Evolutionary conservation across 2,888 invertebrate genomes (phyloP).

Genomic region (Tipula unca): DNA sequence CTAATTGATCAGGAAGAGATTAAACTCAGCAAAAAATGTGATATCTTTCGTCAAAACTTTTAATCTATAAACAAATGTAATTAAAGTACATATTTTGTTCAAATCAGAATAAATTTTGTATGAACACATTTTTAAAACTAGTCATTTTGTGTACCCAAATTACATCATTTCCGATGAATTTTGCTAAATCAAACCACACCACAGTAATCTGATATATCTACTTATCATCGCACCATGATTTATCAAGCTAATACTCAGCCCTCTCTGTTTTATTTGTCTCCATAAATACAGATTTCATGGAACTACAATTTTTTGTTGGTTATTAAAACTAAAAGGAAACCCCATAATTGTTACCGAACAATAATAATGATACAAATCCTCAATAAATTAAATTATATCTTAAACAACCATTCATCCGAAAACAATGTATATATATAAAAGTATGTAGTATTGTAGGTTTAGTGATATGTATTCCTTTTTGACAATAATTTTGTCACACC

Average conservation of each 20-base stretch:
- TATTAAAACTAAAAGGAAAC: not conserved
- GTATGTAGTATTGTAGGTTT: not conserved
- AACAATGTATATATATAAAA: not conserved
- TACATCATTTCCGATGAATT: not conserved
- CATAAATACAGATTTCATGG: not conserved
- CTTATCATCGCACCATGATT: not conserved
- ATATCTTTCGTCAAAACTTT: too few species aligned
- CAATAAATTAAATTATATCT: constrained; percentile 14
- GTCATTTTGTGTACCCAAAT: too few species aligned
- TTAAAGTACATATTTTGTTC: too few species aligned
- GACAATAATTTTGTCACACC: constrained; percentile 14
- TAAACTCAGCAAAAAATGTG: too few species aligned
- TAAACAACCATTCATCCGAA: not conserved
- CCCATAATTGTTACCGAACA: not conserved
- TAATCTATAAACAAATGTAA: too few species aligned
- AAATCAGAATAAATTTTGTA: too few species aligned
- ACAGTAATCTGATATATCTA: not conserved
- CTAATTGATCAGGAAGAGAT: too few species aligned
- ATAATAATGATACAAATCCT: not conserved
- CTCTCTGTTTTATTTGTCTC: not conserved
- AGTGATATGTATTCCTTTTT: not conserved
- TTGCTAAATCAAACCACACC: not conserved
- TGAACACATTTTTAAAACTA: too few species aligned
- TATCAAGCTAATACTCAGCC: not conserved
- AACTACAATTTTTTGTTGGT: not conserved